Evolutionary conservation across 2,113 vertebrate species (phyloP).

Genomic region (Mus pahari): DNA sequence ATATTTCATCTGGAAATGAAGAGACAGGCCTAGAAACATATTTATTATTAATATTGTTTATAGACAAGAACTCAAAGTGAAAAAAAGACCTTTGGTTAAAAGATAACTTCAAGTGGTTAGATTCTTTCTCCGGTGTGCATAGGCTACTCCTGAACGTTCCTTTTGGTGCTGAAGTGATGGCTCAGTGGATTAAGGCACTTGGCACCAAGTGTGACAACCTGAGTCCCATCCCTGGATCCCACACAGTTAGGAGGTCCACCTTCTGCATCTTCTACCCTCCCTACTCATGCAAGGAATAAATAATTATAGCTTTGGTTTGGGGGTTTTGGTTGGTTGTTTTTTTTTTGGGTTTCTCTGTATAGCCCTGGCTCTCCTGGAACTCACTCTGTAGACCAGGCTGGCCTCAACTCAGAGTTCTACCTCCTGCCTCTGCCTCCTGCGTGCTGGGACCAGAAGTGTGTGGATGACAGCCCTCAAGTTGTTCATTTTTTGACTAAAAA

Average conservation of each 20-base stretch:
- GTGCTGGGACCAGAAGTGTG: background rate
- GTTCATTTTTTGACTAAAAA: constrained; percentile 36
- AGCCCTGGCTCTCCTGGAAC: background rate
- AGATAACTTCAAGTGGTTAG: background rate
- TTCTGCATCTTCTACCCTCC: background rate
- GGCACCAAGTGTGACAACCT: background rate
- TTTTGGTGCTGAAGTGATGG: background rate
- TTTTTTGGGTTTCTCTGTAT: background rate
- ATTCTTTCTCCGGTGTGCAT: background rate
- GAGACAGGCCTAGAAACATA: constrained; percentile 4
- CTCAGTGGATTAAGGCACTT: background rate
- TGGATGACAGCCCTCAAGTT: background rate
- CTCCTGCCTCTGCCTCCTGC: background rate
- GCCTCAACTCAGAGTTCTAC: background rate
- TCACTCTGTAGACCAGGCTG: background rate
- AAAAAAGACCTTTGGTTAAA: constrained; percentile 33
- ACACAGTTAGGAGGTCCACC: background rate
- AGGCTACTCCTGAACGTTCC: background rate
- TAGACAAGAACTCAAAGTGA: constrained; percentile 27
- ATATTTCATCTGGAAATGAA: constrained; percentile 23
- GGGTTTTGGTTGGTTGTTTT: background rate
- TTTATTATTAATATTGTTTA: constrained; percentile 3
- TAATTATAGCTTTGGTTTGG: background rate
- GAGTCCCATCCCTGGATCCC: background rate
- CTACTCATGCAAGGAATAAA: background rate